Evolutionary conservation across 1,140 invertebrate species (phyloP).

Genomic region (Laupala kohalensis): DNA sequence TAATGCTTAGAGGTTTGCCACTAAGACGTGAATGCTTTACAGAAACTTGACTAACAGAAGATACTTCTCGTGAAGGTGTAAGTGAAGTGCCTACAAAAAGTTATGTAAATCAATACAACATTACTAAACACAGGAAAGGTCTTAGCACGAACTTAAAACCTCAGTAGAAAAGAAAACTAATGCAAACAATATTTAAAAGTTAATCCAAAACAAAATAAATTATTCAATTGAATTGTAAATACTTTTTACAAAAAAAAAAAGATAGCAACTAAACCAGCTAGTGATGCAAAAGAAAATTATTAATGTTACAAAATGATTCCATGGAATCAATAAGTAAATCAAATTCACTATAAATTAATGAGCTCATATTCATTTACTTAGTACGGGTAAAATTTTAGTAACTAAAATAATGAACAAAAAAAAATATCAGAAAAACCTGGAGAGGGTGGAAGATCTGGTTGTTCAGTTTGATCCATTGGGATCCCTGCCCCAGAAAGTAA

Average conservation of each 20-base stretch:
- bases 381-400: no score
- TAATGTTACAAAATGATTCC: slow-evolving; percentile 1
- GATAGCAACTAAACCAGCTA: background rate
- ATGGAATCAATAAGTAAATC: background rate
- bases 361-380: no score
- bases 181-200: no score
- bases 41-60: background rate
- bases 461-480: slow-evolving; percentile 31
- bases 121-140: no score
- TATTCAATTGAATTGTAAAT: background rate
- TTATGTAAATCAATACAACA: background rate
- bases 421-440: slow-evolving; percentile 24
- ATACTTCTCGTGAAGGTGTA: slow-evolving; percentile 3
- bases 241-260: background rate
- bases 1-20: slow-evolving; percentile 43
- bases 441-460: slow-evolving; percentile 5
- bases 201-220: background rate
- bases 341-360: background rate
- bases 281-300: background rate
- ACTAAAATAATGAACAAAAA: background rate
- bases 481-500: slow-evolving; percentile 31
- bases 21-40: slow-evolving; percentile 4
- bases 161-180: no score
- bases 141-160: no score
- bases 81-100: background rate